phyloP scores from a whole-genome alignment of 53 echinoderm and acorn worm species.

The Echinometra lucunter region DNA sequence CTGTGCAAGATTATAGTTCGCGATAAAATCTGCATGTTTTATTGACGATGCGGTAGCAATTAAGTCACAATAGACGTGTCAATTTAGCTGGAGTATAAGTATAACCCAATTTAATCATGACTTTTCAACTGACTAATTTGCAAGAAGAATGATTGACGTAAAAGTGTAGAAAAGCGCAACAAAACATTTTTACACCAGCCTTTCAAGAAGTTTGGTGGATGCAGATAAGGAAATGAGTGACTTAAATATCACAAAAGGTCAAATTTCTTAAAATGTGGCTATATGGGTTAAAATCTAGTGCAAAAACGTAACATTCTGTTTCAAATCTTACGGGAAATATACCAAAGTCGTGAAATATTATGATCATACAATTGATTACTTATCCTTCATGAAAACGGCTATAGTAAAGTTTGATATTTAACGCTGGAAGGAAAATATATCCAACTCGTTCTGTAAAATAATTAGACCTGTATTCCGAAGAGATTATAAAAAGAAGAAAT shows the following conservation, averaged over 20 bases:
- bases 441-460: too few relatives aligned
- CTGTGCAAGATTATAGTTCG: not conserved
- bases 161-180: not conserved
- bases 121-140: not conserved
- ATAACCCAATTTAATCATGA: slow-evolving; percentile 29
- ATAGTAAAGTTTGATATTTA: too few relatives aligned
- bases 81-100: not conserved
- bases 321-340: too few relatives aligned
- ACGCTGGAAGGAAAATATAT: too few relatives aligned
- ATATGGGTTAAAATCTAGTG: too few relatives aligned
- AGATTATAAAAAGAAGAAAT: too few relatives aligned
- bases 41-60: not conserved
- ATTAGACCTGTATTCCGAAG: too few relatives aligned
- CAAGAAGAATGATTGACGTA: not conserved
- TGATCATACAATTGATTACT: too few relatives aligned
- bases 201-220: not conserved
- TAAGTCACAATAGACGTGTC: not conserved
- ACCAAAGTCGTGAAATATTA: too few relatives aligned
- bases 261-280: not conserved
- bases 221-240: not conserved
- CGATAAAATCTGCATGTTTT: not conserved
- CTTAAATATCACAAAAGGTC: not conserved
- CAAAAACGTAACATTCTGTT: too few relatives aligned
- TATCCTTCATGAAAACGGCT: too few relatives aligned
- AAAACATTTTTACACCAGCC: not conserved